Evolutionary conservation across 2,113 vertebrate genomes (phyloP), one percentile per base, ranked within the genome.

Genomic region (Otocyon megalotis): DNA sequence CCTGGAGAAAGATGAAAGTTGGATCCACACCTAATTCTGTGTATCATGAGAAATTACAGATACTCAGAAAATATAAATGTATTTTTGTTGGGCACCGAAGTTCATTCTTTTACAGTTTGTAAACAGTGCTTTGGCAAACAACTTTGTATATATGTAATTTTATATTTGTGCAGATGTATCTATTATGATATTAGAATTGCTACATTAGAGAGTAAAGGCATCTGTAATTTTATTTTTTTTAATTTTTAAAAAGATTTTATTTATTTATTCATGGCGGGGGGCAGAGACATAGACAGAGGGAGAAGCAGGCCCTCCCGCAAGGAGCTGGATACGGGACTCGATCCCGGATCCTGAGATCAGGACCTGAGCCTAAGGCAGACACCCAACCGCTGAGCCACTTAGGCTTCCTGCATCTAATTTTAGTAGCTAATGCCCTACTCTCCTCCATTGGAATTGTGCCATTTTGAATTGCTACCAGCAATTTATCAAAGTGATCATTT

Each of bases 1-100:
- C 62, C 9, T 97, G 91, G 74, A 58, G 30, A 90, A 82, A 92
- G 32, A 24, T 58, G 32, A 93, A 97, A 80, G 69, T 83, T 90
- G 35, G 60, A 80, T 97, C 35, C 0, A 72, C 7, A 37, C 24
- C 58, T 69, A 85, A 69, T 87, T 90, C 71, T 87, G 62, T 71
- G 26, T 85, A 88, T 79, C 74, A 79, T 91, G 88, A 96, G 93
- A 92, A 67, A 80, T 74, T 79, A 30, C 67, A 79, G 11, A 50
- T 93, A 76, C 72, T 96, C n/a, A 43, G 35, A 90, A 97, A 37
- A 30, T 50, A 37, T 17, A 96, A 82, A 65, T 80, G 19, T 48
- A 24, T 86, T 93, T 93, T 84, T 80, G 30, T 58, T 81, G 43
- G 76, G 13, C n/a, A 37, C 14, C 30, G 35, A 48, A 43, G n/a